These are phyloP conservation scores for Deroptyus accipitrinus DNA, from an alignment of 2,113 vertebrate genomes.

Conservation along the genomic window DNA sequence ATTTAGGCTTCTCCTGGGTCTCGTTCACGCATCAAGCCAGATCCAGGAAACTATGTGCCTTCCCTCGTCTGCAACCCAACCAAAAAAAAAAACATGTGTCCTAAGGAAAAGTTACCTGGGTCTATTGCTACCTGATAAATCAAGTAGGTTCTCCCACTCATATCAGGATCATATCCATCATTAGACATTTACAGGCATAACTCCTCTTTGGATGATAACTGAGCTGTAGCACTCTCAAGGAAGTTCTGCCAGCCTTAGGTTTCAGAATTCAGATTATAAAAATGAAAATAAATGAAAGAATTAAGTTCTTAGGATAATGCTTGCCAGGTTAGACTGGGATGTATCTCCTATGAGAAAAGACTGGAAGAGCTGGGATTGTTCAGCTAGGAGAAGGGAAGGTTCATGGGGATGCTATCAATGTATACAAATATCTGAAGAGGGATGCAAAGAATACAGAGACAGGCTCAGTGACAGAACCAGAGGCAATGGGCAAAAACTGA, in stretches of 20 bases:
- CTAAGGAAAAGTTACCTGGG: neutral
- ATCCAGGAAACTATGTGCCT: rapidly evolving
- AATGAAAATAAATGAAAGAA: neutral
- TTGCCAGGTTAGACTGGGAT: neutral
- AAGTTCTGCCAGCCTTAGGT: neutral
- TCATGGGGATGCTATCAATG: neutral
- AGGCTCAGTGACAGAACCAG: neutral
- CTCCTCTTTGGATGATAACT: neutral
- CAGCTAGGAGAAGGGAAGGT: neutral
- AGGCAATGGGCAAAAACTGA: neutral
- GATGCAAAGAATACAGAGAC: neutral
- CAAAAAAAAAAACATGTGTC: neutral
- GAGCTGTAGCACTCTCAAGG: neutral
- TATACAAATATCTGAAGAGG: neutral
- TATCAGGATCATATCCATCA: neutral
- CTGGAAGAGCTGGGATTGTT: neutral
- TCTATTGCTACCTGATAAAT: neutral
- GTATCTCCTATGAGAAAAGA: neutral
- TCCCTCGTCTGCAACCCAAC: neutral
- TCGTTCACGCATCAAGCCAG: neutral
- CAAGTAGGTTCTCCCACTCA: neutral
- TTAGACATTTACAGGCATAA: neutral
- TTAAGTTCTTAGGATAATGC: neutral
- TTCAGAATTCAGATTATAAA: neutral
- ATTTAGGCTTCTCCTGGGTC: neutral